A percentile compares a stretch with the other conserved stretches of the same genome.
Conservation (phyloP, 2,888 invertebrate species). For the Endotricha flammealis region DNA sequence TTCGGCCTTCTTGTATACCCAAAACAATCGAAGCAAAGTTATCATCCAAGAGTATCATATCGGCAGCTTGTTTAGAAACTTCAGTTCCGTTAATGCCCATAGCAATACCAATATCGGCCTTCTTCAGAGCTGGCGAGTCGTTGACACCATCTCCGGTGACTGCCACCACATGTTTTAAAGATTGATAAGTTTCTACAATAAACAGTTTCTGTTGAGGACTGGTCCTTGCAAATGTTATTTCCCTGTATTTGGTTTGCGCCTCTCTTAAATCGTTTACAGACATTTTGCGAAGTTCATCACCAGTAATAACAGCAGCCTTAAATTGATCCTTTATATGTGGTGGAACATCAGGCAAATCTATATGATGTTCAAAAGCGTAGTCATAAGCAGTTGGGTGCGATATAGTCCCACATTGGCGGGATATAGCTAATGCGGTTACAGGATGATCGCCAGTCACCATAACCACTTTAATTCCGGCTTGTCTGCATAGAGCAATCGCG, state of each 20-base stretch:
- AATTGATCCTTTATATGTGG: conserved; percentile 60
- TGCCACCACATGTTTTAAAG: conserved; percentile 87
- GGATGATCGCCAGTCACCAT: conserved; percentile 88
- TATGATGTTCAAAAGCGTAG: conserved; percentile 80
- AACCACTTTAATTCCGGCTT: conserved; percentile 84
- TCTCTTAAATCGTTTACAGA: conserved; percentile 72
- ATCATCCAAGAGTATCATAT: conserved; percentile 93
- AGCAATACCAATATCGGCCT: conserved; percentile 89
- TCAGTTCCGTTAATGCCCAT: conserved; percentile 89
- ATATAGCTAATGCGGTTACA: conserved; percentile 85
- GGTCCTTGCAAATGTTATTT: conserved; percentile 87
- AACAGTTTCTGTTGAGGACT: conserved; percentile 83
- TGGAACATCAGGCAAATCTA: conserved; percentile 73
- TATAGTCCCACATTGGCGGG: conserved; percentile 81
- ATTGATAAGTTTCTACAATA: conserved; percentile 88
- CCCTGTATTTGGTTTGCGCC: conserved; percentile 78
- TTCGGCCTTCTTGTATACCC: conserved; percentile 88
- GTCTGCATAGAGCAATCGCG: conserved; percentile 81
- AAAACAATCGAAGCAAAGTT: conserved; percentile 93
- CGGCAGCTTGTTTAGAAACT: conserved; percentile 92
- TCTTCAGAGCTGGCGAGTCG: conserved; percentile 91
- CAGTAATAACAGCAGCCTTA: conserved; percentile 59
- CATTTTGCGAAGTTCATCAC: conserved; percentile 79
- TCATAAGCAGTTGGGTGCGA: conserved; percentile 83
- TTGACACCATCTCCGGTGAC: conserved; percentile 95